phyloP scores from a whole-genome alignment of 2,113 vertebrate genomes.

The Heteronetta atricapilla region DNA sequence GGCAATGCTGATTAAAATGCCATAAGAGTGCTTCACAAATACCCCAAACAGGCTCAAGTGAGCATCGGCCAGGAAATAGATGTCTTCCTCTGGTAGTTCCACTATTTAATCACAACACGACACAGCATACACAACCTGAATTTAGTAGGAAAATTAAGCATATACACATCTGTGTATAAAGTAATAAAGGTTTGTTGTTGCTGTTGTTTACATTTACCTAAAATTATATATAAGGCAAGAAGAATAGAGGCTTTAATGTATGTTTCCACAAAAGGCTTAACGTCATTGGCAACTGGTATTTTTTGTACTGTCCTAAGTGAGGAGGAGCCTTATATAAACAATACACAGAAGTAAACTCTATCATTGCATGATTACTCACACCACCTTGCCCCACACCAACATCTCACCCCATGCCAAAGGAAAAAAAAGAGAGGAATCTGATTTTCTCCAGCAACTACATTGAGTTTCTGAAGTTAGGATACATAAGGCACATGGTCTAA shows the following conservation, averaged over 20 bases:
- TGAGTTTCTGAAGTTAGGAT: not conserved
- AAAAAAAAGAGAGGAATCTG: not conserved
- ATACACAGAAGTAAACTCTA: not conserved
- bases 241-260: not conserved
- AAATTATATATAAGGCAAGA: not conserved
- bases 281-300: not conserved
- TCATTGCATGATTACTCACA: not conserved
- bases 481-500: fast-evolving
- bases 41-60: not conserved
- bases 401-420: too few species aligned
- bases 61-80: not conserved
- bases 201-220: not conserved
- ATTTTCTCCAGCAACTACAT: fast-evolving
- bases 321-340: not conserved
- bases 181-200: too few species aligned
- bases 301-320: not conserved
- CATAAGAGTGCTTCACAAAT: not conserved
- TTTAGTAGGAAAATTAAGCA: not conserved
- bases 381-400: not conserved
- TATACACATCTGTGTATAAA: not conserved
- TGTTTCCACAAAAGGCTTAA: not conserved
- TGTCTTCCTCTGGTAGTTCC: not conserved
- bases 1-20: fast-evolving
- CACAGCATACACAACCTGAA: not conserved
- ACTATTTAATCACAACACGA: not conserved